Percentiles rank a stretch among this genome's conserved stretches.
These are phyloP conservation scores for Himalopsyche tibetana DNA, from an alignment of 2,888 invertebrate species.

Conservation along the genomic window DNA sequence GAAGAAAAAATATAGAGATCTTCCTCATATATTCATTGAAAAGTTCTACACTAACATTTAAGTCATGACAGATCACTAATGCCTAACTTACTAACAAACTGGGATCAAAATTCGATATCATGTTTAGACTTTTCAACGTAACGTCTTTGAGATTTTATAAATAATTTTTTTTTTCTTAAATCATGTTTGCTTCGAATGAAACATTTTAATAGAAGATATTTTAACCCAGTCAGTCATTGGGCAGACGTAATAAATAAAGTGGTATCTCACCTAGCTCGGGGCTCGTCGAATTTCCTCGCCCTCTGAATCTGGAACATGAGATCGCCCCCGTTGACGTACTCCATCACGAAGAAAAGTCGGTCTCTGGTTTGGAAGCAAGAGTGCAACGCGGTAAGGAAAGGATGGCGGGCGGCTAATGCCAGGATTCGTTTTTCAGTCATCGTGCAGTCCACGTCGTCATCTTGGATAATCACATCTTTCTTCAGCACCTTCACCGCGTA, in stretches of 20 bases:
- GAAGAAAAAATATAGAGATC: no score
- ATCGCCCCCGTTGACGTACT: slow-evolving; percentile 99
- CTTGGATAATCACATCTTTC: slow-evolving; percentile 98
- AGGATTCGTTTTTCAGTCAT: slow-evolving; percentile 99
- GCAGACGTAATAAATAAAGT: background rate
- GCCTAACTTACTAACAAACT: no score
- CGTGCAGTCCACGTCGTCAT: slow-evolving; percentile 99
- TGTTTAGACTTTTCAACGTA: no score
- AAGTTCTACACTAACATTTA: no score
- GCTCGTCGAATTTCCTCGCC: slow-evolving; percentile 98
- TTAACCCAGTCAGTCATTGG: no score
- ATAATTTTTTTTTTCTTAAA: no score
- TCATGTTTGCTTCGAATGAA: no score
- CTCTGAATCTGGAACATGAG: slow-evolving; percentile 99
- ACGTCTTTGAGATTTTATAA: no score
- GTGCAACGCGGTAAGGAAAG: slow-evolving; percentile 97
- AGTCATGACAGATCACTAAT: no score
- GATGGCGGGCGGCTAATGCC: slow-evolving; percentile 97
- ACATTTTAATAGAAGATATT: no score
- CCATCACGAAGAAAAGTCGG: slow-evolving; percentile 99
- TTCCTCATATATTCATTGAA: no score
- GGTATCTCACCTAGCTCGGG: slow-evolving; percentile 83
- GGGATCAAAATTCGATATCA: no score
- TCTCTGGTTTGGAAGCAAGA: slow-evolving; percentile 98
- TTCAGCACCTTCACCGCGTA: slow-evolving; percentile 93